Conservation (phyloP, 2,113 vertebrate genomes). For the Tupaia tana region DNA sequence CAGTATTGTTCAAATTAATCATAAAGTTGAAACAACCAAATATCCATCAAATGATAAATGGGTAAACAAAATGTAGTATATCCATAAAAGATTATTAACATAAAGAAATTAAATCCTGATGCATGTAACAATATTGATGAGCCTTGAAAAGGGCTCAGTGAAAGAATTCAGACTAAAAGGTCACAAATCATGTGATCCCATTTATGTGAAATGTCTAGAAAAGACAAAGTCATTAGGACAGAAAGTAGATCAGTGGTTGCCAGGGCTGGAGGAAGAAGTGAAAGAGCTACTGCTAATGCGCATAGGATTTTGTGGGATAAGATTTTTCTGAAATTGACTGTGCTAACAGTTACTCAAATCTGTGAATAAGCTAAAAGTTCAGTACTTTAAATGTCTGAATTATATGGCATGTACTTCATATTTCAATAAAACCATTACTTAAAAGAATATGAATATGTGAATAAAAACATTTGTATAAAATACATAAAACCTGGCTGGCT, state of each 20-base stretch:
- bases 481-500: too few relatives aligned
- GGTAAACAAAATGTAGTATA: neutral
- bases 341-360: neutral
- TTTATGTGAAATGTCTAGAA: neutral
- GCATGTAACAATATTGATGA: neutral
- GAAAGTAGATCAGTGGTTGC: neutral
- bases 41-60: neutral
- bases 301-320: neutral
- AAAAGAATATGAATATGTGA: neutral
- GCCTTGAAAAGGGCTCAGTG: neutral
- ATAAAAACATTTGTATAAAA: neutral
- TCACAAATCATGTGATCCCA: neutral
- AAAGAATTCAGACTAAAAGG: conserved; percentile 13
- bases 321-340: neutral
- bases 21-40: neutral
- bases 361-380: neutral
- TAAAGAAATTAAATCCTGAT: neutral
- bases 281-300: neutral
- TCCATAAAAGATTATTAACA: neutral
- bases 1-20: neutral
- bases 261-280: neutral
- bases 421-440: neutral
- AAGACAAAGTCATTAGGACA: neutral
- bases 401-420: neutral
- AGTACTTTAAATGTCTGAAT: neutral